Percentiles rank a stretch among this genome's conserved stretches.
Evolutionary conservation across 2,888 invertebrate species (phyloP).

Genomic region (Diloba caeruleocephala): DNA sequence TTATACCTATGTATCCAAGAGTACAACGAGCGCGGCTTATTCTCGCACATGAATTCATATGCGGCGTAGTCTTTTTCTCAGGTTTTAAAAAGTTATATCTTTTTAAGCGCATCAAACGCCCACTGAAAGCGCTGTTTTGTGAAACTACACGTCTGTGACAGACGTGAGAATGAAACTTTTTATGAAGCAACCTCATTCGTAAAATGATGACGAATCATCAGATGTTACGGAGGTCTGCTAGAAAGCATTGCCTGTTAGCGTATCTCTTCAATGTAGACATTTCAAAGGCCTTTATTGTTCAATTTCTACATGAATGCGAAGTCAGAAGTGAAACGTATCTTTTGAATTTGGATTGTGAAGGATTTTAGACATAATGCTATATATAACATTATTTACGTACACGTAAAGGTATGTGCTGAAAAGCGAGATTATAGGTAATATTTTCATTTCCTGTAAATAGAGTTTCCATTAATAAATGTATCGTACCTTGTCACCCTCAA

Average conservation of each 20-base stretch:
- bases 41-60: no score
- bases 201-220: conserved; percentile 38
- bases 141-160: conserved; percentile 4
- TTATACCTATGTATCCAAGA: no score
- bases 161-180: conserved; percentile 38
- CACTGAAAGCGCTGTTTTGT: conserved; percentile 28
- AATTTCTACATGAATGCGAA: conserved; percentile 37
- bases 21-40: no score
- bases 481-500: no score
- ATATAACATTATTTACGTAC: not conserved
- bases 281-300: conserved; percentile 28
- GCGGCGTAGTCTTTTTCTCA: no score
- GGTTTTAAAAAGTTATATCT: no score
- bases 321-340: conserved; percentile 21
- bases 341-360: conserved; percentile 23
- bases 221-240: conserved; percentile 23
- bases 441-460: no score
- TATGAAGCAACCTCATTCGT: conserved; percentile 27
- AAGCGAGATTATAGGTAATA: no score
- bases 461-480: no score
- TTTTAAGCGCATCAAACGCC: not conserved
- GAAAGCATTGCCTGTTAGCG: conserved; percentile 38
- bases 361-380: not conserved
- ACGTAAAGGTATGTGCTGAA: no score
- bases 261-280: conserved; percentile 19